A percentile compares a stretch with the other conserved stretches of the same genome.
phyloP scores from a whole-genome alignment of 2,888 invertebrate genomes.

The Eupithecia tripunctaria region DNA sequence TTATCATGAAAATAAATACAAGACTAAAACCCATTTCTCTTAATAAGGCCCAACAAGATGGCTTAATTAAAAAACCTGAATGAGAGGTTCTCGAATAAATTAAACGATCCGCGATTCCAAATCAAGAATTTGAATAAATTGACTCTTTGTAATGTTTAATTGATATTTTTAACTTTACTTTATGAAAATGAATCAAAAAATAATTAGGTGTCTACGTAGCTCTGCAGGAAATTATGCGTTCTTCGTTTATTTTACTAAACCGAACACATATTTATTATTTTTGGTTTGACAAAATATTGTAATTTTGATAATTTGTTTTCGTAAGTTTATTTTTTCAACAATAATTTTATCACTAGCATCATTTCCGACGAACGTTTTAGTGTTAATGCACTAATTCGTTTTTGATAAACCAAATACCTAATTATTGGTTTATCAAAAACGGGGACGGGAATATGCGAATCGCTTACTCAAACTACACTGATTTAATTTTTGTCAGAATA shows the following conservation, averaged over 20 bases:
- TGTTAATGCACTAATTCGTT: too few relatives aligned
- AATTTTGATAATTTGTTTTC: too few relatives aligned
- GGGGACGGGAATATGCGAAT: too few relatives aligned
- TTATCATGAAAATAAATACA: slow-evolving; percentile 53
- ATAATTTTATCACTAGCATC: too few relatives aligned
- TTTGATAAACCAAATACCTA: too few relatives aligned
- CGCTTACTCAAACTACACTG: background rate
- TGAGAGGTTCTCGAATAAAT: slow-evolving; percentile 56
- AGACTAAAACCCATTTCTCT: slow-evolving; percentile 47
- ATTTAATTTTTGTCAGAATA: background rate
- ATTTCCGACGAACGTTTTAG: too few relatives aligned
- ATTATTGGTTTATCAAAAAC: too few relatives aligned
- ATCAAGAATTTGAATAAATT: slow-evolving; percentile 25
- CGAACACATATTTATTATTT: background rate
- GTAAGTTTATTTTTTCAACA: too few relatives aligned
- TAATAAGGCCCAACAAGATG: slow-evolving; percentile 67
- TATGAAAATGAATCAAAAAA: background rate
- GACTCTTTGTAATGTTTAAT: slow-evolving; percentile 27
- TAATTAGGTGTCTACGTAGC: background rate
- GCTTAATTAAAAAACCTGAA: slow-evolving; percentile 71
- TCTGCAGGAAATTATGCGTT: background rate
- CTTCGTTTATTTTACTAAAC: background rate
- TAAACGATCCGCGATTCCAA: slow-evolving; percentile 48
- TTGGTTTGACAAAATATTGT: too few relatives aligned
- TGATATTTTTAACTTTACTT: slow-evolving; percentile 23